Conservation (phyloP, 1,140 invertebrate species). For the Drosophila bocqueti region DNA sequence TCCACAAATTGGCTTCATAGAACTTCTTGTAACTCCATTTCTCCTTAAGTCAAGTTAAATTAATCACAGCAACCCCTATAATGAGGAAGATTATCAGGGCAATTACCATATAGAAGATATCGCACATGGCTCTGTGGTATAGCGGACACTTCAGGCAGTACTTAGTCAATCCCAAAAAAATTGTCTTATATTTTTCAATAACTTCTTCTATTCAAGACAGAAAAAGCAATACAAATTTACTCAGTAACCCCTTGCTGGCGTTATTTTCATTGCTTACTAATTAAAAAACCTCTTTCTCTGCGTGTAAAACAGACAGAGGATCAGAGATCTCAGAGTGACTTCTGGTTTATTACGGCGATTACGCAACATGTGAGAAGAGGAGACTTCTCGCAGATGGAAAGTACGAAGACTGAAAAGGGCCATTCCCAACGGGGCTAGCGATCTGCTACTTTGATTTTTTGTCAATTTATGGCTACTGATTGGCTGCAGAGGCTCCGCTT, state of each 20-base stretch:
- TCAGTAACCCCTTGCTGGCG: not conserved
- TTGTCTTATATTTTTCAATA: not conserved
- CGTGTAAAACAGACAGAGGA: slow-evolving; percentile 7
- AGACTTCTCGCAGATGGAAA: not conserved
- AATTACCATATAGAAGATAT: not conserved
- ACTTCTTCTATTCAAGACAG: not conserved
- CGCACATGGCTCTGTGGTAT: not conserved
- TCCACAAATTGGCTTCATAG: not conserved
- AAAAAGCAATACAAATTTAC: not conserved
- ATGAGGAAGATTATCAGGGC: not conserved
- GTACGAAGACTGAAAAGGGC: slow-evolving; percentile 1
- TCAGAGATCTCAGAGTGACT: slow-evolving; percentile 55
- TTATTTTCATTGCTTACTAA: not conserved
- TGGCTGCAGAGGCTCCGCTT: slow-evolving; percentile 2
- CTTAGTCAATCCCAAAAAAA: not conserved
- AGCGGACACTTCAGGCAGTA: no score
- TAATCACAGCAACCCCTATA: not conserved
- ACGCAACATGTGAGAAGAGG: slow-evolving; percentile 48
- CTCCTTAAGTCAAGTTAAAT: not conserved
- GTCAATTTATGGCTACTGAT: slow-evolving; percentile 49
- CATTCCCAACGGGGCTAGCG: slow-evolving; percentile 22
- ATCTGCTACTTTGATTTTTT: slow-evolving; percentile 50
- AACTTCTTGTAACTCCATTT: not conserved
- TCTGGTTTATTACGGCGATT: slow-evolving; percentile 67
- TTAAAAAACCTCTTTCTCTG: not conserved